Evolutionary conservation across 2,797 vertebrate genomes (phyloP).

Genomic region (Sebastes nivosus): DNA sequence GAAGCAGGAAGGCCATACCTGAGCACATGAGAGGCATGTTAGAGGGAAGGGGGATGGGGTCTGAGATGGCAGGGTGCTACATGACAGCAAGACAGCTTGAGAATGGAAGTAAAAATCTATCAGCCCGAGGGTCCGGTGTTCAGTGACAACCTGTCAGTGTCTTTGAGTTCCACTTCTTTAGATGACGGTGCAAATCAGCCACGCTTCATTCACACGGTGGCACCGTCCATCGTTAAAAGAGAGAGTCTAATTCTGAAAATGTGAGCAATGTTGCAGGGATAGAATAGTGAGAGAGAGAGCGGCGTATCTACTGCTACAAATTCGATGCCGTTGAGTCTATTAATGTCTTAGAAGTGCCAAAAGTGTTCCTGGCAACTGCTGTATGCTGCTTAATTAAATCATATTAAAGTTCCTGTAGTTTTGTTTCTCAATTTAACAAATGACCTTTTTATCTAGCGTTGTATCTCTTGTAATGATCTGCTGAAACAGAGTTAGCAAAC

Average conservation of each 20-base stretch:
- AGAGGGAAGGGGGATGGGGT: not conserved
- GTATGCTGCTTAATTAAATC: constrained; percentile 21
- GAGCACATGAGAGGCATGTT: constrained; percentile 22
- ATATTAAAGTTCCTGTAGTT: not conserved
- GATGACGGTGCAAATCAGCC: constrained; percentile 52
- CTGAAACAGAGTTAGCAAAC: not conserved
- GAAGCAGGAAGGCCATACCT: constrained; percentile 45
- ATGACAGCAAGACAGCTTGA: constrained; percentile 50
- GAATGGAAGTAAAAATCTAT: constrained; percentile 51
- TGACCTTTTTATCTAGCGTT: not conserved
- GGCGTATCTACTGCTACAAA: not conserved
- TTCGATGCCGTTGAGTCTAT: constrained; percentile 14
- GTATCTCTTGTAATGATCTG: not conserved
- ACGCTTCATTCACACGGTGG: constrained; percentile 43
- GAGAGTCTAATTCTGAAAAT: constrained; percentile 46
- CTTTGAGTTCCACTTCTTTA: constrained; percentile 37
- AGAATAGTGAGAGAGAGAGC: not conserved
- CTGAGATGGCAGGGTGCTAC: constrained; percentile 33
- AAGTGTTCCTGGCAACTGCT: constrained; percentile 11
- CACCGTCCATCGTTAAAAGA: constrained; percentile 45
- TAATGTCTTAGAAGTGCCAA: constrained; percentile 22
- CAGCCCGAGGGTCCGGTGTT: constrained; percentile 56
- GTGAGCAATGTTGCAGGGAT: constrained; percentile 16
- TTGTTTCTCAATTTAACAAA: not conserved
- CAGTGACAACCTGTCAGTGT: constrained; percentile 61